Evolutionary conservation across 2,113 vertebrate species (phyloP).

Genomic region (Chaetorhynchus papuensis): DNA sequence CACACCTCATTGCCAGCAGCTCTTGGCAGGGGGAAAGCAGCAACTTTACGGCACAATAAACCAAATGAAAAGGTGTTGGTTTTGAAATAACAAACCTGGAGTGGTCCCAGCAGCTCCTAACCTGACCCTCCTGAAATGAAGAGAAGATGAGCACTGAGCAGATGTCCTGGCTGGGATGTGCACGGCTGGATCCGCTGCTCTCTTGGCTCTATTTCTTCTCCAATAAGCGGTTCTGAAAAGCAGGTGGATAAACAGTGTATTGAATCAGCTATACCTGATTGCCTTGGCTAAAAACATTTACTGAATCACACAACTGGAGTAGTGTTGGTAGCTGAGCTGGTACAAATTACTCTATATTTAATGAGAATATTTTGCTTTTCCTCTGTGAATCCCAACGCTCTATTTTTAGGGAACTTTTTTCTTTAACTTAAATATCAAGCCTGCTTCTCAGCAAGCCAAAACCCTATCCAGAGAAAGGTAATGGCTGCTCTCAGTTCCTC

Average conservation of each 20-base stretch:
- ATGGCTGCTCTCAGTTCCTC: not conserved
- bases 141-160: not conserved
- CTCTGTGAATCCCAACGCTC: not conserved
- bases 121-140: not conserved
- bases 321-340: not conserved
- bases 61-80: not conserved
- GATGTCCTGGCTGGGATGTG: not conserved
- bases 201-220: not conserved
- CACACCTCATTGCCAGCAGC: not conserved
- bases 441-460: not conserved
- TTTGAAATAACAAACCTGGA: slow-evolving; percentile 24
- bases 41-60: not conserved
- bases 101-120: not conserved
- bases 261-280: not conserved
- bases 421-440: not conserved
- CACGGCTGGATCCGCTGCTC: accelerated
- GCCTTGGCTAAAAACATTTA: not conserved
- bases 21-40: not conserved
- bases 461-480: not conserved
- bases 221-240: not conserved
- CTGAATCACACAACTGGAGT: not conserved
- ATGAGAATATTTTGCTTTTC: not conserved
- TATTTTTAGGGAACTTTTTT: not conserved
- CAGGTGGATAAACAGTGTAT: not conserved
- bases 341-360: not conserved